These are phyloP conservation scores for Ormyrus labotus DNA, from an alignment of 2,888 invertebrate genomes.

Conservation along the genomic window DNA sequence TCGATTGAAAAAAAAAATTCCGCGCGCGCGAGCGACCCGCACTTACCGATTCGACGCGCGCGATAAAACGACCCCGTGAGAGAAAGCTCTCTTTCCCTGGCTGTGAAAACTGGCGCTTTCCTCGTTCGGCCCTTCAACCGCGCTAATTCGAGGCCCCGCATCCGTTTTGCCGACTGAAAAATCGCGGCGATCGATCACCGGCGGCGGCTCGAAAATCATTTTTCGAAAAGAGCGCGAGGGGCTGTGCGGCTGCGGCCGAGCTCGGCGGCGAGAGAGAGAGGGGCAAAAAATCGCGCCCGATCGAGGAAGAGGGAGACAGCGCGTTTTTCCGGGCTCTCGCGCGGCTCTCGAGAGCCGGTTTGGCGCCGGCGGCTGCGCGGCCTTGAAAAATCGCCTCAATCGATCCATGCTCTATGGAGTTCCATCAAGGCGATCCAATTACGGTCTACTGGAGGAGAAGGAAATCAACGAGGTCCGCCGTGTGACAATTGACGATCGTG, in stretches of 20 bases:
- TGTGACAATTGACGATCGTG: slow-evolving; percentile 48
- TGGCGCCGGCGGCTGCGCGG: neutral
- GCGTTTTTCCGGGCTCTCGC: slow-evolving; percentile 39
- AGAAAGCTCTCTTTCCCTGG: neutral
- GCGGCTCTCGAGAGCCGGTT: slow-evolving; percentile 33
- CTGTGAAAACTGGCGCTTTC: slow-evolving; percentile 11
- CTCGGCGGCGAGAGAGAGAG: neutral
- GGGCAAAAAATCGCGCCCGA: neutral
- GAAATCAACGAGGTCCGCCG: slow-evolving; percentile 48
- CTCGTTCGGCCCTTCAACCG: neutral
- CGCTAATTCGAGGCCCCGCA: slow-evolving; percentile 9
- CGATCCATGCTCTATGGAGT: slow-evolving; percentile 35
- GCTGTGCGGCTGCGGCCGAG: neutral
- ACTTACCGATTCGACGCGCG: slow-evolving; percentile 27
- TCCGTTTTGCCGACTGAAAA: slow-evolving; percentile 32
- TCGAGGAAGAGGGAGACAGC: neutral
- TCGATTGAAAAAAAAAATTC: slow-evolving; percentile 50
- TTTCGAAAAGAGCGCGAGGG: slow-evolving; percentile 3
- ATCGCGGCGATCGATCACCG: slow-evolving; percentile 47
- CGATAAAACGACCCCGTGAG: neutral
- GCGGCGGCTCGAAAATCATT: slow-evolving; percentile 34
- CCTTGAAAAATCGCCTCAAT: slow-evolving; percentile 54
- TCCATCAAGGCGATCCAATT: slow-evolving; percentile 52
- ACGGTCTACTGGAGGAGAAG: slow-evolving; percentile 44
- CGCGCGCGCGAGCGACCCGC: slow-evolving; percentile 20